Evolutionary conservation across 2,888 invertebrate species (phyloP).

Genomic region (Thera britannica): DNA sequence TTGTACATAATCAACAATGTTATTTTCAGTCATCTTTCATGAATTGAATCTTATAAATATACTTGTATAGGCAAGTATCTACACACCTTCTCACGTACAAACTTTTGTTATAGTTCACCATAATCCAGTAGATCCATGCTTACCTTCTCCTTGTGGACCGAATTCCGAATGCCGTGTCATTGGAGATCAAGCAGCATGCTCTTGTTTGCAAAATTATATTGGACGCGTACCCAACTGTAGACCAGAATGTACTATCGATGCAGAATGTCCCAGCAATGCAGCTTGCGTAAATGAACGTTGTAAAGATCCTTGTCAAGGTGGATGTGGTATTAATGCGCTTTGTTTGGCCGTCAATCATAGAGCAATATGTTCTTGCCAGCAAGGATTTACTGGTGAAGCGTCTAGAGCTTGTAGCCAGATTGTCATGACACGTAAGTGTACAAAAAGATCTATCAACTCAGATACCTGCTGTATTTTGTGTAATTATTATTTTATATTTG

Average conservation of each 20-base stretch:
- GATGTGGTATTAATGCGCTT: constrained; percentile 91
- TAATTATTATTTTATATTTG: not conserved
- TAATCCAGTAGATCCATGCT: constrained; percentile 86
- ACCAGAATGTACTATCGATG: constrained; percentile 92
- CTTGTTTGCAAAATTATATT: constrained; percentile 91
- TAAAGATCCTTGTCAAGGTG: constrained; percentile 92
- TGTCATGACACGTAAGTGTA: constrained; percentile 70
- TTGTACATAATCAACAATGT: too few species aligned
- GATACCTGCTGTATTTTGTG: not conserved
- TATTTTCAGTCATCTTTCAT: too few species aligned
- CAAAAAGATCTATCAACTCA: constrained; percentile 4
- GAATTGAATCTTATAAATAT: too few species aligned
- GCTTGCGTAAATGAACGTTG: constrained; percentile 93
- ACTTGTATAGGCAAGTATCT: not conserved
- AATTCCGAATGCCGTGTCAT: constrained; percentile 92
- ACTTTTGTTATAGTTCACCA: constrained; percentile 51
- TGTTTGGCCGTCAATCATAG: constrained; percentile 94
- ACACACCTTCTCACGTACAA: not conserved
- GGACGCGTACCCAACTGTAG: constrained; percentile 94
- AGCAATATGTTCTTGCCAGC: constrained; percentile 91
- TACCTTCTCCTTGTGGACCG: constrained; percentile 93
- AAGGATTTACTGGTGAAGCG: constrained; percentile 93
- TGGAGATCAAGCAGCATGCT: constrained; percentile 93
- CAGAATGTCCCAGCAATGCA: constrained; percentile 92
- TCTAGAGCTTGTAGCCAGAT: constrained; percentile 87